A percentile compares a stretch with the other conserved stretches of the same genome.
Conservation (phyloP, 2,113 vertebrate genomes). For the Salvelinus sp. region DNA sequence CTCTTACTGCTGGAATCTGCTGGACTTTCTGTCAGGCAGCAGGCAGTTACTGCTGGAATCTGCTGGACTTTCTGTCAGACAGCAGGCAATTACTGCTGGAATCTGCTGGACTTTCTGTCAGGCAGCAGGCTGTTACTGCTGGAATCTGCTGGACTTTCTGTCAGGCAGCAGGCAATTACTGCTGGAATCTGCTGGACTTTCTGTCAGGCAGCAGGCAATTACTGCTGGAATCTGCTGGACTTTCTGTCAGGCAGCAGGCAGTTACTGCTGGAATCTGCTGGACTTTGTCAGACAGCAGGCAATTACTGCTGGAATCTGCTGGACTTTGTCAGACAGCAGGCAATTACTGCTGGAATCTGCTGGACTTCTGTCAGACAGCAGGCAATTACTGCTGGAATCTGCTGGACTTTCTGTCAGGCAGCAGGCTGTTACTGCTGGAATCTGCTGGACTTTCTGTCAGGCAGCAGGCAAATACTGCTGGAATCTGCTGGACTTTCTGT, state of each 20-base stretch:
- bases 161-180: neutral
- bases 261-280: too few species aligned
- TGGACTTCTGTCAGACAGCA: neutral
- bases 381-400: neutral
- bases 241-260: neutral
- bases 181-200: neutral
- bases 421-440: neutral
- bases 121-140: neutral
- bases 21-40: neutral
- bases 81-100: neutral
- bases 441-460: neutral
- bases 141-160: neutral
- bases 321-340: neutral
- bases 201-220: neutral
- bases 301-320: too few species aligned
- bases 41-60: neutral
- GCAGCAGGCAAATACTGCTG: neutral
- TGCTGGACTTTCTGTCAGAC: neutral
- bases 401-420: neutral
- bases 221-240: too few species aligned
- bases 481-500: neutral
- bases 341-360: too few species aligned
- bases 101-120: neutral
- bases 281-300: neutral
- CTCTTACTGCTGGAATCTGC: too few species aligned